These are phyloP conservation scores for Saccostrea cuccullata DNA, from an alignment of 1,140 invertebrate genomes.

Conservation along the genomic window DNA sequence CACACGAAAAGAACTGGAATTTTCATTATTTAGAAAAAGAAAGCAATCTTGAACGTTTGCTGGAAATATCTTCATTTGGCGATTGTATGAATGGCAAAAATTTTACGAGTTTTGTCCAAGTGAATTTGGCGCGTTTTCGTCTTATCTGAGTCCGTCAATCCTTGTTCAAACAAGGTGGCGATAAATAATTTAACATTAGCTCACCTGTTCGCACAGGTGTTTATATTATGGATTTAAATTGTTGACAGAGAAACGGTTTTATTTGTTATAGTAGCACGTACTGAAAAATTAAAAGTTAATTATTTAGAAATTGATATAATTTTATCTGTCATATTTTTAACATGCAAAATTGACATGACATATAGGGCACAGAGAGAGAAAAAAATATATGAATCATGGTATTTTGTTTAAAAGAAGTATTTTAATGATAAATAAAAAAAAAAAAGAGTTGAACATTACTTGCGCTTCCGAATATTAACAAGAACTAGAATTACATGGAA, in stretches of 20 bases:
- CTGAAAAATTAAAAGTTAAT: background rate
- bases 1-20: conserved; percentile 31
- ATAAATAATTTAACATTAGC: conserved; percentile 2
- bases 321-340: no score
- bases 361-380: background rate
- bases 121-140: conserved; percentile 33
- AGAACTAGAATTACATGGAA: background rate
- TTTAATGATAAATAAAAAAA: background rate
- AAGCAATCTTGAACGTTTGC: background rate
- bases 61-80: background rate
- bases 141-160: conserved; percentile 21
- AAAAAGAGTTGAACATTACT: background rate
- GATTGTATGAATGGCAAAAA: background rate
- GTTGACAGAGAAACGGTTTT: background rate
- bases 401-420: background rate
- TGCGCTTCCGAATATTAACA: no score
- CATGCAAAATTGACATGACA: background rate
- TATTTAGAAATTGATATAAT: no score
- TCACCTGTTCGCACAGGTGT: conserved; percentile 23
- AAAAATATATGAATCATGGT: background rate
- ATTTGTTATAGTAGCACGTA: background rate
- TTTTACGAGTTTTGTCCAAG: background rate
- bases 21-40: background rate
- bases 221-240: background rate
- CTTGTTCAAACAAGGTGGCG: conserved; percentile 21